These are phyloP conservation scores for Ooceraea biroi DNA, from an alignment of 1,140 invertebrate genomes.

Conservation along the genomic window DNA sequence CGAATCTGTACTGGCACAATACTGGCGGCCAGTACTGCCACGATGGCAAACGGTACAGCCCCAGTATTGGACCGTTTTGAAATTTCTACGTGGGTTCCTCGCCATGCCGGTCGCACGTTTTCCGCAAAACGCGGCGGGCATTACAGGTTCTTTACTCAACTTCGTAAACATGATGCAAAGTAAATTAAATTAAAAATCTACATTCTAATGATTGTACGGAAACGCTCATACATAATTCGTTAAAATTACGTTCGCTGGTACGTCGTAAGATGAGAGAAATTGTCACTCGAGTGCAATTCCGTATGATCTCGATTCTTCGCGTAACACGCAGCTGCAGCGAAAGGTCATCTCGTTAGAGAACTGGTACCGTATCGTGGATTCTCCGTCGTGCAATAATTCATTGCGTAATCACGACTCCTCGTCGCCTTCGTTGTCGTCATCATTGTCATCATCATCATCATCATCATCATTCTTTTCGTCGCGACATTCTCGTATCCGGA, in stretches of 20 bases:
- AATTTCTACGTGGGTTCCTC: too few species aligned
- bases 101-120: not conserved
- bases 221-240: not conserved
- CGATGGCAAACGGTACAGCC: too few species aligned
- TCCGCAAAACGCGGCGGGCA: too few species aligned
- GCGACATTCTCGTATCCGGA: constrained; percentile 54
- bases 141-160: too few species aligned
- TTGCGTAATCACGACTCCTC: constrained; percentile 61
- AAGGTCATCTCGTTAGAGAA: constrained; percentile 64
- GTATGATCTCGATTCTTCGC: not conserved
- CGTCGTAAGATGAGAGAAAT: constrained; percentile 4
- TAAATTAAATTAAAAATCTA: not conserved
- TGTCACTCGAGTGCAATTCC: not conserved
- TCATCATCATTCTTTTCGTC: not conserved
- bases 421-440: constrained; percentile 37
- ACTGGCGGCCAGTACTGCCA: too few species aligned
- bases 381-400: constrained; percentile 61
- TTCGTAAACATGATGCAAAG: too few species aligned
- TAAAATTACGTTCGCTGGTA: not conserved
- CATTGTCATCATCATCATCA: too few species aligned
- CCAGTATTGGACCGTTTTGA: too few species aligned
- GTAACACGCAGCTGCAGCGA: constrained; percentile 9
- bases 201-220: not conserved
- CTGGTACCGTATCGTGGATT: constrained; percentile 6
- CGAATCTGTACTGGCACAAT: too few species aligned